phyloP scores from a whole-genome alignment of 1,140 invertebrate species.

The Diabrotica undecimpunctata region DNA sequence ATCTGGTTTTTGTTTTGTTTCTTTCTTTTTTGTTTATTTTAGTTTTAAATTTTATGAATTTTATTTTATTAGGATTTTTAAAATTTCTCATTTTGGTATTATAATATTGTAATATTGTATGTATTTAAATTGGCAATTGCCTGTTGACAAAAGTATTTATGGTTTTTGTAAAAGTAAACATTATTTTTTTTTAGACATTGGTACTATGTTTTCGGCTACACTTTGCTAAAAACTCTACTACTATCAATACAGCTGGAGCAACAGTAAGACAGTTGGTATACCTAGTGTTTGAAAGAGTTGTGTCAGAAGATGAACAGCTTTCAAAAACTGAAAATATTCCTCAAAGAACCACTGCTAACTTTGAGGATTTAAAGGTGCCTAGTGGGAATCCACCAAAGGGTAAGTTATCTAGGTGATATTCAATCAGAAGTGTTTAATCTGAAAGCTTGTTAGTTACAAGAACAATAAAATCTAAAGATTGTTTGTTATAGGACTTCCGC shows the following conservation, averaged over 20 bases:
- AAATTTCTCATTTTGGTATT: no score
- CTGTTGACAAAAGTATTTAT: no score
- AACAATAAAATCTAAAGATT: no score
- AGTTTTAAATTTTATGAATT: no score
- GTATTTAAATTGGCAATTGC: no score
- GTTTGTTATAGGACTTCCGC: constrained; percentile 56
- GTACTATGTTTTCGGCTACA: constrained; percentile 95
- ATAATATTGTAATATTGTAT: no score
- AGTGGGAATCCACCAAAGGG: constrained; percentile 75
- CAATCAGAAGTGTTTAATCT: no score
- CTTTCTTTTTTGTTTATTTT: no score
- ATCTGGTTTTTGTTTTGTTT: no score
- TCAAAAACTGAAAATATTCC: constrained; percentile 40
- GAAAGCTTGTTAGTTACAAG: no score
- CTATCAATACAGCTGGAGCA: constrained; percentile 94
- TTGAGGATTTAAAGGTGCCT: constrained; percentile 75
- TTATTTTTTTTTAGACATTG: constrained; percentile 67
- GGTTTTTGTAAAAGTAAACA: no score
- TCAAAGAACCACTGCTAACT: constrained; percentile 56
- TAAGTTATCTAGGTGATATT: not conserved
- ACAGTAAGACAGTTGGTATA: constrained; percentile 96
- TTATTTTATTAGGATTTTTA: no score
- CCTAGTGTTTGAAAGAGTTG: constrained; percentile 91
- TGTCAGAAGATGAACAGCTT: constrained; percentile 65
- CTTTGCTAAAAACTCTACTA: constrained; percentile 88